Evolutionary conservation across 2,888 invertebrate species (phyloP).

Genomic region (Euplagia quadripunctaria): DNA sequence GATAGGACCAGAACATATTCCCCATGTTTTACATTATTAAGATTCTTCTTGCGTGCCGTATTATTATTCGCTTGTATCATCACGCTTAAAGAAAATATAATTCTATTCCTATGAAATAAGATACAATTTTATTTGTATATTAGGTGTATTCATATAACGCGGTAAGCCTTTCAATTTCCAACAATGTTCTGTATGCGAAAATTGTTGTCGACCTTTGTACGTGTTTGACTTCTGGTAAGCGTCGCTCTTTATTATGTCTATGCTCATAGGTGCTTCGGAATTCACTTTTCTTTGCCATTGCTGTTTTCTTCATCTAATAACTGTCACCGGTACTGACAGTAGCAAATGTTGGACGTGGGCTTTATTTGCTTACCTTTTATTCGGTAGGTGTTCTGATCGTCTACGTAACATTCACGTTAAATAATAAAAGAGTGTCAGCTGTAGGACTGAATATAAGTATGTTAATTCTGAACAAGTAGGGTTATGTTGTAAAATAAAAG

Average conservation of each 20-base stretch:
- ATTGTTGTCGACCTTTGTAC: constrained; percentile 77
- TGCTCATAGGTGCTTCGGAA: constrained; percentile 54
- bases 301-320: constrained; percentile 45
- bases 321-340: constrained; percentile 39
- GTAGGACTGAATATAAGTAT: not conserved
- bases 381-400: not conserved
- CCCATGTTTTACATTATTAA: constrained; percentile 66
- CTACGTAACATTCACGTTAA: not conserved
- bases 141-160: constrained; percentile 58
- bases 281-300: constrained; percentile 54
- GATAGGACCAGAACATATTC: constrained; percentile 57
- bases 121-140: constrained; percentile 40
- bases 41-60: constrained; percentile 65
- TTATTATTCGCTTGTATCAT: constrained; percentile 31
- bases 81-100: constrained; percentile 28
- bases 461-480: not conserved
- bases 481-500: not conserved
- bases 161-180: constrained; percentile 75
- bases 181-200: constrained; percentile 79
- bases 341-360: constrained; percentile 32
- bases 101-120: constrained; percentile 40
- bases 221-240: constrained; percentile 64
- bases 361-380: constrained; percentile 17
- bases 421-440: not conserved
- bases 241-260: constrained; percentile 55